Conservation (phyloP, 2,888 invertebrate species). For the Eupithecia subfuscata region DNA sequence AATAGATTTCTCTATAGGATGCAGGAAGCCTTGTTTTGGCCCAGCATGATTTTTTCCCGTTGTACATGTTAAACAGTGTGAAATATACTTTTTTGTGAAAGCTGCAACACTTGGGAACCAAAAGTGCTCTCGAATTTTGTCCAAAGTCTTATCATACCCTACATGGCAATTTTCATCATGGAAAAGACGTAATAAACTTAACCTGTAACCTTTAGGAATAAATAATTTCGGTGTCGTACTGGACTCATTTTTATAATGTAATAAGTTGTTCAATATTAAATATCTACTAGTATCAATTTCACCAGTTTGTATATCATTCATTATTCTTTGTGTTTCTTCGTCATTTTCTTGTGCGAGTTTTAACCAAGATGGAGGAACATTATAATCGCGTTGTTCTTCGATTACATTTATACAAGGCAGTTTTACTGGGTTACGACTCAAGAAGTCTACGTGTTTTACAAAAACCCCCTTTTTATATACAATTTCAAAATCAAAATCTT, state of each 20-base stretch:
- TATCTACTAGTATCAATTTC: not conserved
- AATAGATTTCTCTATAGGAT: conserved; percentile 6
- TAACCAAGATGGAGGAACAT: conserved; percentile 2
- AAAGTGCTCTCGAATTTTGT: conserved; percentile 36
- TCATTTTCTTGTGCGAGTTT: conserved; percentile 11
- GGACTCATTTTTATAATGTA: not conserved
- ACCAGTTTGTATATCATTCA: not conserved
- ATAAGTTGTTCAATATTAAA: not conserved
- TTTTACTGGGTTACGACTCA: conserved; percentile 39
- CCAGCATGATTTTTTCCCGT: conserved; percentile 1
- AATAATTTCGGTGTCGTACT: not conserved
- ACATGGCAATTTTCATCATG: conserved; percentile 46
- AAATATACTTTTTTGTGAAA: conserved; percentile 13
- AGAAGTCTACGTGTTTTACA: conserved; percentile 44
- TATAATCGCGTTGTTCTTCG: not conserved
- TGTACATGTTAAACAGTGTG: not conserved
- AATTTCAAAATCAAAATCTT: conserved; percentile 45
- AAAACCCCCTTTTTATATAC: conserved; percentile 42
- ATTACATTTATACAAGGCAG: not conserved
- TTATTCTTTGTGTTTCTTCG: conserved; percentile 4
- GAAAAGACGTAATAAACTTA: conserved; percentile 38
- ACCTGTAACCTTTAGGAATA: conserved; percentile 27
- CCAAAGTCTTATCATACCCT: conserved; percentile 31
- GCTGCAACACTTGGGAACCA: conserved; percentile 42
- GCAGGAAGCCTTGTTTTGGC: conserved; percentile 6